Conservation (phyloP, 2,888 invertebrate species). For the Polia nebulosa region DNA sequence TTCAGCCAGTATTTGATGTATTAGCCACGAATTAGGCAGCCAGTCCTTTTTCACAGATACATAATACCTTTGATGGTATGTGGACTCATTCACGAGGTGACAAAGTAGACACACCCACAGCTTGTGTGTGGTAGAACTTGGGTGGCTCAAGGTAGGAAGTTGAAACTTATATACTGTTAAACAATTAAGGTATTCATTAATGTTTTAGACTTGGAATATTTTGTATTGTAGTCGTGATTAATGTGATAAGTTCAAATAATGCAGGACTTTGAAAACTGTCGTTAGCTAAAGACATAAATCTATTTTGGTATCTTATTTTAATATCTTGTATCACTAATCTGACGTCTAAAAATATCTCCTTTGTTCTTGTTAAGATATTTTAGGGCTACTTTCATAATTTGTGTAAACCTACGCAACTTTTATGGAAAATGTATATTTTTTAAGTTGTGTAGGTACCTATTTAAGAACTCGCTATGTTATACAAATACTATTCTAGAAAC, state of each 20-base stretch:
- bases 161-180: conserved; percentile 29
- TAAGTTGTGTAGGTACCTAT: not conserved
- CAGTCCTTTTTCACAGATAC: conserved; percentile 79
- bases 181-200: conserved; percentile 35
- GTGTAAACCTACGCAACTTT: not conserved
- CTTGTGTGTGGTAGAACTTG: conserved; percentile 87
- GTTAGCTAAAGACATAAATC: conserved; percentile 62
- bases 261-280: conserved; percentile 65
- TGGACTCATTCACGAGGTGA: conserved; percentile 83
- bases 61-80: conserved; percentile 80
- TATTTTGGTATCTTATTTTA: conserved; percentile 51
- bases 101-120: conserved; percentile 88
- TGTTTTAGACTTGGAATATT: conserved; percentile 38
- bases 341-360: conserved; percentile 10
- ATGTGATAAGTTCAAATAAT: conserved; percentile 66
- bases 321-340: conserved; percentile 10
- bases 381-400: not conserved
- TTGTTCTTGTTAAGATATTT: not conserved
- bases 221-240: conserved; percentile 62
- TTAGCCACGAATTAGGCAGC: conserved; percentile 89
- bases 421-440: not conserved
- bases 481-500: conserved; percentile 12
- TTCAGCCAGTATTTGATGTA: conserved; percentile 84
- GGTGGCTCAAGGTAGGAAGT: conserved; percentile 76
- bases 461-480: not conserved